phyloP scores from a whole-genome alignment of 1,140 invertebrate genomes.

The Trachymyrmex cornetzi region DNA sequence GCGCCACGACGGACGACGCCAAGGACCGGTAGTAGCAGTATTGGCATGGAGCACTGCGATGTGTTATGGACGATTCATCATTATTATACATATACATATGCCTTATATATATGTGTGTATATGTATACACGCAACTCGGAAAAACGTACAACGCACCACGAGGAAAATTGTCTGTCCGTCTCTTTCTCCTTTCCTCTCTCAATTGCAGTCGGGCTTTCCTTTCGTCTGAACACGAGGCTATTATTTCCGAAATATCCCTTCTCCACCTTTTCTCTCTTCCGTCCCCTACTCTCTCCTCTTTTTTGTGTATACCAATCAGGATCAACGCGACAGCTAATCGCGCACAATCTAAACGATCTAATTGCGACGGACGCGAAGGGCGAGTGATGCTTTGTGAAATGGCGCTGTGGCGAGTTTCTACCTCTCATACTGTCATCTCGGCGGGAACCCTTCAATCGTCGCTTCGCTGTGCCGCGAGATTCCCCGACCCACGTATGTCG shows the following conservation, averaged over 20 bases:
- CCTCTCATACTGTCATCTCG: too few relatives aligned
- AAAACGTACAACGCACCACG: slow-evolving; percentile 27
- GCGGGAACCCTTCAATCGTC: neutral
- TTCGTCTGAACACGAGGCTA: neutral
- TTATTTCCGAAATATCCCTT: neutral
- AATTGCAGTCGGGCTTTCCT: neutral
- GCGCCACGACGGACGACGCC: neutral
- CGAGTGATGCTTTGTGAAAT: slow-evolving; percentile 53
- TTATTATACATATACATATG: slow-evolving; percentile 4
- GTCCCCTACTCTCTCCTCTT: neutral
- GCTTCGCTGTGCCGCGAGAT: neutral
- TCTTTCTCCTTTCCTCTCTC: neutral
- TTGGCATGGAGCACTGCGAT: slow-evolving; percentile 24
- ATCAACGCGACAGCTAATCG: slow-evolving; percentile 1
- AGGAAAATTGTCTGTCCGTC: neutral
- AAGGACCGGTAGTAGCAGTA: slow-evolving; percentile 2
- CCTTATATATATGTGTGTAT: neutral
- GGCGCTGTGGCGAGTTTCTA: slow-evolving; percentile 41
- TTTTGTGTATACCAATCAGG: neutral
- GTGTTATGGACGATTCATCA: slow-evolving; percentile 36
- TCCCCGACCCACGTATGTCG: neutral
- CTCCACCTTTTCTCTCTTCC: too few relatives aligned
- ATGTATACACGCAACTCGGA: slow-evolving; percentile 19
- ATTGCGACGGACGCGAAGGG: slow-evolving; percentile 59
- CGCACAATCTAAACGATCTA: neutral